Conservation (phyloP, 2,113 vertebrate species). For the Tetrax tetrax region DNA sequence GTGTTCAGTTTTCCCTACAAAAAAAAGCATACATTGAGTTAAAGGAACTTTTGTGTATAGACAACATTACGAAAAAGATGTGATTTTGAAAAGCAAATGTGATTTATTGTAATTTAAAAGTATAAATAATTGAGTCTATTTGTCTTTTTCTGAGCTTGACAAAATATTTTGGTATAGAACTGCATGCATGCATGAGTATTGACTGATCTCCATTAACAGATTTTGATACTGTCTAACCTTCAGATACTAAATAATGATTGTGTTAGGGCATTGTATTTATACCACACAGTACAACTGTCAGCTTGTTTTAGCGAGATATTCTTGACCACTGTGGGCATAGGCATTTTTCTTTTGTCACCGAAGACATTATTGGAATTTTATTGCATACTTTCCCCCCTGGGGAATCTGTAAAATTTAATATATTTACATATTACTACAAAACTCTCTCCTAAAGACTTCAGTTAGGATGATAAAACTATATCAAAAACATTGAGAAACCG, state of each 20-base stretch:
- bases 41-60: background rate
- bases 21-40: background rate
- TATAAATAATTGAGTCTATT: background rate
- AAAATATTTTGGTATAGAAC: background rate
- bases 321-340: background rate
- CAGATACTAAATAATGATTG: background rate
- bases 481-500: background rate
- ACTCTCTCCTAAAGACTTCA: background rate
- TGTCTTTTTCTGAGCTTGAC: background rate
- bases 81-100: background rate
- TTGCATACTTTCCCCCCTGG: background rate
- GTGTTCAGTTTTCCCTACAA: background rate
- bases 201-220: background rate
- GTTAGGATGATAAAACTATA: background rate
- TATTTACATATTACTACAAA: background rate
- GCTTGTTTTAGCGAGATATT: background rate
- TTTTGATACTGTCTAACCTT: background rate
- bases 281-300: background rate
- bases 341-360: background rate
- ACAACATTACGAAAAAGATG: background rate
- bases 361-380: background rate
- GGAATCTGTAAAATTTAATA: background rate
- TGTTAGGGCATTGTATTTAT: background rate
- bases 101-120: background rate
- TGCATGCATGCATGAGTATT: background rate